These are phyloP conservation scores for Psophia crepitans DNA, from an alignment of 2,113 vertebrate species.

Conservation along the genomic window DNA sequence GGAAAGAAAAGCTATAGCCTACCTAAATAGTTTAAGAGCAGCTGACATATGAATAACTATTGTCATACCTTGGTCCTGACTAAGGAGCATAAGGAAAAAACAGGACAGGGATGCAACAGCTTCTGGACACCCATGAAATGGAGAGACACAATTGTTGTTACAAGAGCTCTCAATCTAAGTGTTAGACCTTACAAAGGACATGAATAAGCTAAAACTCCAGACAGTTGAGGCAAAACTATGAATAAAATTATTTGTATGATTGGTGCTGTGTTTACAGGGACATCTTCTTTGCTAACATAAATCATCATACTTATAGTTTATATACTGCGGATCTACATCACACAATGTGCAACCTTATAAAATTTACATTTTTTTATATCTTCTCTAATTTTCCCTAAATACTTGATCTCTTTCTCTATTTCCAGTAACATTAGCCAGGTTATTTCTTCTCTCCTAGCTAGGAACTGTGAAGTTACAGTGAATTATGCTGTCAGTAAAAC, in stretches of 20 bases:
- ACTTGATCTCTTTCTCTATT: neutral
- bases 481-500: constrained; percentile 39
- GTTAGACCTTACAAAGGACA: neutral
- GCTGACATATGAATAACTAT: neutral
- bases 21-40: neutral
- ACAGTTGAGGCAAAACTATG: neutral
- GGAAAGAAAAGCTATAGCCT: neutral
- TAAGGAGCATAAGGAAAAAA: neutral
- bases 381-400: neutral
- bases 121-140: neutral
- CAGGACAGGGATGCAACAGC: neutral
- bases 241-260: neutral
- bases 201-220: neutral
- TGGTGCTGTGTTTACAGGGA: neutral
- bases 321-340: neutral
- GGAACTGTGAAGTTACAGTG: neutral
- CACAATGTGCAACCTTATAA: neutral
- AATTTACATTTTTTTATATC: neutral
- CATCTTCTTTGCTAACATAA: neutral
- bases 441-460: neutral
- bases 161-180: neutral
- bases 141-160: neutral
- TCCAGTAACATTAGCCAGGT: neutral
- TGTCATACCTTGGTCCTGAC: neutral
- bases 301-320: neutral